Percentiles rank a stretch among this genome's conserved stretches.
Evolutionary conservation across 2,888 invertebrate species (phyloP).

Genomic region (Clivina fossor): DNA sequence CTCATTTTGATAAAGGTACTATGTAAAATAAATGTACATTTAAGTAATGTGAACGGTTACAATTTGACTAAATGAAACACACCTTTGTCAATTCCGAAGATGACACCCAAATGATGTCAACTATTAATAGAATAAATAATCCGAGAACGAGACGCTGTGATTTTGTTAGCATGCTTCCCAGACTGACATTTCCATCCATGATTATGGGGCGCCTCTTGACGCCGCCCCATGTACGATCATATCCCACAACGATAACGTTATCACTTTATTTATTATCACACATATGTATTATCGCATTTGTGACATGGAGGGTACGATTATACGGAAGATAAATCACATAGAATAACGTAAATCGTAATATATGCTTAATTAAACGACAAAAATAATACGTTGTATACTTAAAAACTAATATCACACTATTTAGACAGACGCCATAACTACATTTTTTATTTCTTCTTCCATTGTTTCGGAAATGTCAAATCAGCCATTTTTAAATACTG

Average conservation of each 20-base stretch:
- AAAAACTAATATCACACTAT: constrained; percentile 32
- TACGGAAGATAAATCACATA: constrained; percentile 9
- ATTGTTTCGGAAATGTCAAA: constrained; percentile 28
- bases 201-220: constrained; percentile 19
- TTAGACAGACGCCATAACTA: constrained; percentile 25
- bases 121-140: constrained; percentile 80
- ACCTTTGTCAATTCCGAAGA: constrained; percentile 89
- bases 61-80: not conserved
- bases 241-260: constrained; percentile 46
- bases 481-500: constrained; percentile 27
- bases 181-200: constrained; percentile 46
- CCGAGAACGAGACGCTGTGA: constrained; percentile 80
- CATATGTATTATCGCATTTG: not conserved
- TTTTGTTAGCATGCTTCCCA: constrained; percentile 59
- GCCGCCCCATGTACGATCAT: constrained; percentile 29
- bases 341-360: constrained; percentile 1
- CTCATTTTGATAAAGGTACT: constrained; percentile 85
- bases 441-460: constrained; percentile 21
- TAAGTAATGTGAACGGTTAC: not conserved
- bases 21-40: not conserved
- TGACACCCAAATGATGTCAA: constrained; percentile 94
- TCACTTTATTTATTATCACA: constrained; percentile 18
- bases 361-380: constrained; percentile 18
- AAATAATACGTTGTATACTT: constrained; percentile 25
- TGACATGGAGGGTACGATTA: not conserved